phyloP scores from a whole-genome alignment of 2,113 vertebrate species.

The Lucifuga dentata region DNA sequence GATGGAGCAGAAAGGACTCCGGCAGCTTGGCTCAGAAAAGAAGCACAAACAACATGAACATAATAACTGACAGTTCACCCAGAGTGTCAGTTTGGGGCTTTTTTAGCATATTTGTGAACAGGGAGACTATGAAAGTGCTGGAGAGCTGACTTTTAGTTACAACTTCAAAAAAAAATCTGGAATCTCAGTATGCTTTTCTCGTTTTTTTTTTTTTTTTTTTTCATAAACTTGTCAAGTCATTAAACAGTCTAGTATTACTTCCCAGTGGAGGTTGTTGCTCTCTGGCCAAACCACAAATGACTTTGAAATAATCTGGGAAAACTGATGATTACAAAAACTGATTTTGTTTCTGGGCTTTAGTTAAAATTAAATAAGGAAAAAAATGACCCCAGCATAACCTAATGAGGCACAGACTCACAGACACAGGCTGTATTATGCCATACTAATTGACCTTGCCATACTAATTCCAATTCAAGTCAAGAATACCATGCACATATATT shows the following conservation, averaged over 20 bases:
- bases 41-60: constrained; percentile 69
- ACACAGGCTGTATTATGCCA: constrained; percentile 12
- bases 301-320: constrained; percentile 28
- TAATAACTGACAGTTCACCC: constrained; percentile 70
- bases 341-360: constrained; percentile 34
- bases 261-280: background rate
- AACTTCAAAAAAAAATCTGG: constrained; percentile 37
- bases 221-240: constrained; percentile 33
- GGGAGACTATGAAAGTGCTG: constrained; percentile 35
- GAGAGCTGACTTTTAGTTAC: constrained; percentile 21
- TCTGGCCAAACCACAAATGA: constrained; percentile 25
- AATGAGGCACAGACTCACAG: constrained; percentile 3
- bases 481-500: constrained; percentile 34
- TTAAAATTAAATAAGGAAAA: background rate
- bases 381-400: background rate
- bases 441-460: constrained; percentile 29
- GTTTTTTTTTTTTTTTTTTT: constrained; percentile 33
- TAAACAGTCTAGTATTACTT: constrained; percentile 33
- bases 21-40: constrained; percentile 72
- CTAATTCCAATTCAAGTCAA: constrained; percentile 13
- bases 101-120: constrained; percentile 50
- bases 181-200: background rate
- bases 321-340: constrained; percentile 8
- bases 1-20: constrained; percentile 65
- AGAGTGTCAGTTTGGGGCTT: constrained; percentile 53